Evolutionary conservation across 1,140 invertebrate species (phyloP), one percentile per base, ranked within the genome.

Genomic region (Platorchestia sp.): DNA sequence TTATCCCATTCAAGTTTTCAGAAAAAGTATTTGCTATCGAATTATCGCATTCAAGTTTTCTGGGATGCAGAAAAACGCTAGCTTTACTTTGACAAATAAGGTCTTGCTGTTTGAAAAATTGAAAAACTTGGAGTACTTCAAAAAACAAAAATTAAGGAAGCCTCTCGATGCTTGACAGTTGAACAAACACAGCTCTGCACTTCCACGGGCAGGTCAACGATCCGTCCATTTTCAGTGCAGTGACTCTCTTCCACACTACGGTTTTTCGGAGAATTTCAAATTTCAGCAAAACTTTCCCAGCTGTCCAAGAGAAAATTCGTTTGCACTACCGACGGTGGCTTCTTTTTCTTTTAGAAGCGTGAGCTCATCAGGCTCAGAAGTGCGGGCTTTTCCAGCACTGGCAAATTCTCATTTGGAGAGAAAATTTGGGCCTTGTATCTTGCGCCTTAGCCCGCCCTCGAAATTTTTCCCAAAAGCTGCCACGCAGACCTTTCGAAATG

Each of bases 291-390:
- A 10, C 10, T 89, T 93, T 93, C n/a, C 43, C 45, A 93, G 45
- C 45, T 93, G 43, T 93, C 59, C 59, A 75, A 36, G 59, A 75
- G 91, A 93, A 93, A 93, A 93, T 45, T 45, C 45, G 40, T 93
- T 45, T 93, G 45, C 36, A 45, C 43, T 40, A 7, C 91, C 41
- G 91, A 93, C 87, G 43, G 87, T 89, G 87, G 91, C 45, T 93
- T 93, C 45, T 93, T 93, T 93, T 93, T 45, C 44, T 93, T 93
- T 42, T 43, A 90, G 87, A 45, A 90, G 87, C 19, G 43, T 45
- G 91, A 93, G 91, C 91, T 93, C 91, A 93, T 93, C 91, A 93
- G 91, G 91, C 43, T 3, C 44, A 40, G 45, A 47, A 93, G 91
- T 93, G 91, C 91, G 91, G 91, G 91, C 45, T 45, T 45, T 93